These are phyloP conservation scores for Corvus moneduloides DNA, from an alignment of 2,113 vertebrate genomes.

Conservation along the genomic window DNA sequence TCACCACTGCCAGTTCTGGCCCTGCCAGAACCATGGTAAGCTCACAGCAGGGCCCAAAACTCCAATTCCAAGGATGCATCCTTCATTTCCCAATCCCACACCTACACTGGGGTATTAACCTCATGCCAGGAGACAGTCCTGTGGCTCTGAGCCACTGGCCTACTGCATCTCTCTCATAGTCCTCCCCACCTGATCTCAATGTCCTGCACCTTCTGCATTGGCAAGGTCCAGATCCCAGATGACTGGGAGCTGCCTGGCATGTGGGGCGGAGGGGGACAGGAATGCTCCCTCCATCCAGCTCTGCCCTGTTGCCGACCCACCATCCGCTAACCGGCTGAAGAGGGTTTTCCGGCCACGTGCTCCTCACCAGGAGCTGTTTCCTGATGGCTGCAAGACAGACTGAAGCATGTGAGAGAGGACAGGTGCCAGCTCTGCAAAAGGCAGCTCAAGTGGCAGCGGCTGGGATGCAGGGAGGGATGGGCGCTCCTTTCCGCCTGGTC, in stretches of 20 bases:
- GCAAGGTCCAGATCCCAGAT: background rate
- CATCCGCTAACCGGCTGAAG: background rate
- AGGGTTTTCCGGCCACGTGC: constrained; percentile 50
- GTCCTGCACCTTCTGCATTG: background rate
- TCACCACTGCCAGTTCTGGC: background rate
- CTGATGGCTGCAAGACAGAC: constrained; percentile 5
- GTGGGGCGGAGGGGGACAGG: accelerated
- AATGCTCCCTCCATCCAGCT: background rate
- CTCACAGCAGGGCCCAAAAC: background rate
- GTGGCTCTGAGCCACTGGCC: background rate
- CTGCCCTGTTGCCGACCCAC: background rate
- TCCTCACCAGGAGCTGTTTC: constrained; percentile 35
- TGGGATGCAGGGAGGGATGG: background rate
- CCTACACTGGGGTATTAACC: background rate
- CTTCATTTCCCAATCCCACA: background rate
- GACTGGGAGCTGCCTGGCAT: background rate
- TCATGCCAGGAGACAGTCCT: accelerated
- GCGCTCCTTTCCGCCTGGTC: background rate
- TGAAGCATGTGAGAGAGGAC: constrained; percentile 62
- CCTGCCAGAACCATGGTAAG: background rate
- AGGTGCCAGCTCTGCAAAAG: constrained; percentile 50
- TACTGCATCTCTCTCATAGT: background rate
- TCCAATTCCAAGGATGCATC: background rate
- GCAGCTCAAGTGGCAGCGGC: constrained; percentile 32
- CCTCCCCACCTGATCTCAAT: accelerated